Evolutionary conservation across 37 sponge, comb jelly and placozoan genomes (phyloP).

Genomic region (Halichondria panicea): DNA sequence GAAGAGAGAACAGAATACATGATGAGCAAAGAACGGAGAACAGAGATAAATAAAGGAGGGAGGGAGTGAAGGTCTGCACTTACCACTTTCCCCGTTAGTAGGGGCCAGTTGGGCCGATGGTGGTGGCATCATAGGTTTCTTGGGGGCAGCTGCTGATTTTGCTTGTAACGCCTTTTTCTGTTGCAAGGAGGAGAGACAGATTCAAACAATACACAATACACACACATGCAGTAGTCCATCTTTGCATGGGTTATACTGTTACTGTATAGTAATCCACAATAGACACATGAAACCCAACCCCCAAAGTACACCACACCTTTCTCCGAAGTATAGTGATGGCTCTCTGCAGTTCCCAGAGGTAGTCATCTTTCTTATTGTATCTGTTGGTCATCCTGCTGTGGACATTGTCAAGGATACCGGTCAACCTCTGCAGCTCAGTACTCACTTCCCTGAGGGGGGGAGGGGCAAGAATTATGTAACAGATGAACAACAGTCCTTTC

Average conservation of each 20-base stretch:
- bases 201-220: slow-evolving; percentile 9
- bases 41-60: neutral
- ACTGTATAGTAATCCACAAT: neutral
- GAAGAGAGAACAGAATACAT: neutral
- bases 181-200: neutral
- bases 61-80: neutral
- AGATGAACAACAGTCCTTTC: neutral
- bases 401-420: slow-evolving; percentile 37
- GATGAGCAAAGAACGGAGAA: neutral
- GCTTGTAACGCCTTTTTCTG: slow-evolving; percentile 37
- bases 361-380: slow-evolving; percentile 27
- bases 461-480: no score
- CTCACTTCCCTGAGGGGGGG: slow-evolving; percentile 35
- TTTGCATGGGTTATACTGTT: neutral
- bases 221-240: neutral
- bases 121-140: neutral
- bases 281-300: neutral
- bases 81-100: slow-evolving; percentile 6
- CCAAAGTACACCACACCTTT: slow-evolving; percentile 45
- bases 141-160: neutral
- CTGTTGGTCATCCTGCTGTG: slow-evolving; percentile 26
- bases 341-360: slow-evolving; percentile 74
- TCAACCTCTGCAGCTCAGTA: slow-evolving; percentile 48
- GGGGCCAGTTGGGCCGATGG: no score
- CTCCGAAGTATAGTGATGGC: slow-evolving; percentile 68